Percentiles rank a stretch among this genome's conserved stretches.
These are phyloP conservation scores for Sthenelais limicola DNA, from an alignment of 2,888 invertebrate genomes.

Conservation along the genomic window DNA sequence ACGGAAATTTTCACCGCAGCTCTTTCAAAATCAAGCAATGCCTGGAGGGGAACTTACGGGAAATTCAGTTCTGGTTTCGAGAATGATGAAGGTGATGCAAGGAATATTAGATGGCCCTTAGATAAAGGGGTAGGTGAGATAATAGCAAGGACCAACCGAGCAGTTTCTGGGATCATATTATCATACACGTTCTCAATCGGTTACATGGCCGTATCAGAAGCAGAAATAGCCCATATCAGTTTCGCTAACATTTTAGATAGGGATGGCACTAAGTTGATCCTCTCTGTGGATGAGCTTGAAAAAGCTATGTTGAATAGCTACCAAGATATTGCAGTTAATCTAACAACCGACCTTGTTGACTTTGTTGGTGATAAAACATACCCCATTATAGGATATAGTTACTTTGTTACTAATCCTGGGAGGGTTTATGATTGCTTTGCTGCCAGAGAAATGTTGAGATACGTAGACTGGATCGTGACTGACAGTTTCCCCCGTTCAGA, in stretches of 20 bases:
- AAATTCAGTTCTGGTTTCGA: constrained; percentile 55
- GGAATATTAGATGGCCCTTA: constrained; percentile 42
- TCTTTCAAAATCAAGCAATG: constrained; percentile 56
- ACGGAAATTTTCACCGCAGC: constrained; percentile 63
- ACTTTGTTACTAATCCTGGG: constrained; percentile 58
- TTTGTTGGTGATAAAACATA: constrained; percentile 51
- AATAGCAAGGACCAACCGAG: constrained; percentile 44
- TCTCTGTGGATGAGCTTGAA: constrained; percentile 52
- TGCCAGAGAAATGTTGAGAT: constrained; percentile 66
- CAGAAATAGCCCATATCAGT: constrained; percentile 45
- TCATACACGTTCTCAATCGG: constrained; percentile 57
- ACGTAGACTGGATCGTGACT: constrained; percentile 58
- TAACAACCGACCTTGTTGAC: constrained; percentile 54
- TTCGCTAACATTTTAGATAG: constrained; percentile 52
- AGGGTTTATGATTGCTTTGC: constrained; percentile 56
- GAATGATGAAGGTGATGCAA: background rate
- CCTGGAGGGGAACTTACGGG: constrained; percentile 60
- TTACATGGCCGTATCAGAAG: constrained; percentile 62
- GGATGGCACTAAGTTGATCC: constrained; percentile 50
- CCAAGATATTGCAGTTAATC: background rate
- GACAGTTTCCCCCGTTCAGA: constrained; percentile 47
- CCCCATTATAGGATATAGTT: constrained; percentile 65
- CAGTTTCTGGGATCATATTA: constrained; percentile 46
- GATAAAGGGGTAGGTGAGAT: constrained; percentile 21
- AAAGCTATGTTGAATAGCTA: constrained; percentile 33